Base-by-base conservation (phyloP, 2,888 invertebrate genomes). In the Drosophila aldrichi region DNA sequence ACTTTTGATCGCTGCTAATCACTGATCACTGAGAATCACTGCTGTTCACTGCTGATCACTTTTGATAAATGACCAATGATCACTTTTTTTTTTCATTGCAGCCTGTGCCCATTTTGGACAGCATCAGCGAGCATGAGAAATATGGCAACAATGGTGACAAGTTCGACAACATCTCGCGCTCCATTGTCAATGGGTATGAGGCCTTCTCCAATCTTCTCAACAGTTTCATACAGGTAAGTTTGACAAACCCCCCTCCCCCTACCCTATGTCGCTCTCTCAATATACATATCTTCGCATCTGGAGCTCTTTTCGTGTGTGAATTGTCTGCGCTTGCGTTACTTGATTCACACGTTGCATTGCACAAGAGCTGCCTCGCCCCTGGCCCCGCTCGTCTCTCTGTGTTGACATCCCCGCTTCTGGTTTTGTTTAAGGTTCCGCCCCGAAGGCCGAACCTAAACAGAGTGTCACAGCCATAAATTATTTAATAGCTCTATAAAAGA, bases 71-170 rank as follows among this genome's bases (percentile, higher is more conserved):
- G 18, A n/a, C 38, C 12, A 1, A 3, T 36, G 36, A 8, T 20
- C 25, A 3, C n/a, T n/a, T 12, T 12, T 48, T 32, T 40, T 61
- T 16, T n/a, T 29, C 44, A 55, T 62, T 74, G 18, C 56, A 95
- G 94, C 96, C 96, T 0, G 94, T 94, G 75, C 96, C 97, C 0
- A 93, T 97, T 69, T 94, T 97, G 29, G 97, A 97, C 84, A 95
- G 94, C n/a, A 96, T 96, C 78, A 93, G 93, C 48, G 96, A 97
- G 91, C 94, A 95, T 57, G 96, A 97, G 57, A 97, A 96, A 88
- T 97, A 96, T 90, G 97, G 97, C 22, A 97, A 97, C 89, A 94
- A 93, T 57, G 97, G 93, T 51, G 96, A 95, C 81, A 95, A 94
- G 89, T 95, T 95, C 78, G 94, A 94, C 69, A 93, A 93, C 18